Percentiles rank a stretch among this genome's conserved stretches.
Evolutionary conservation across 2,797 vertebrate genomes (phyloP).

Genomic region (Crax fasciolata): DNA sequence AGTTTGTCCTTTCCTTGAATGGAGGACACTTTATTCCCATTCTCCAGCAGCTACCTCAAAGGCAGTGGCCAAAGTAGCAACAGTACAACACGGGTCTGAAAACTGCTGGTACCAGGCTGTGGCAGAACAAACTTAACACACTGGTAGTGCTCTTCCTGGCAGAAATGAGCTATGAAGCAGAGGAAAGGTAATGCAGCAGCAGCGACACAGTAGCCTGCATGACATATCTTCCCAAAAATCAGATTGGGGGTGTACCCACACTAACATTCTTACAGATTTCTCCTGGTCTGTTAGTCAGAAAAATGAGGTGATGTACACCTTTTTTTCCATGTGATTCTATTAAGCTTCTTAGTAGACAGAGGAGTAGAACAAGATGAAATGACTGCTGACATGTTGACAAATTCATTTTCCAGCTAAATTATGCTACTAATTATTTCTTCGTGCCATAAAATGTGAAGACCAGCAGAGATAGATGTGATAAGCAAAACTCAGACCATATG

Average conservation of each 20-base stretch:
- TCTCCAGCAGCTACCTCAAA: background rate
- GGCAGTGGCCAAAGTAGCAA: background rate
- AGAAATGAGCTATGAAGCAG: background rate
- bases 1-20: background rate
- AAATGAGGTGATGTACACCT: background rate
- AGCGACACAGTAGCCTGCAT: rapidly evolving
- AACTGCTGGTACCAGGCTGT: background rate
- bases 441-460: background rate
- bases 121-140: rapidly evolving
- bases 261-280: background rate
- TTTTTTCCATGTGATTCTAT: background rate
- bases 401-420: background rate
- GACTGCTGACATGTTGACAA: background rate
- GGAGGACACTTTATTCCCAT: background rate
- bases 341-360: background rate
- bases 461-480: background rate
- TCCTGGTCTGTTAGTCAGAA: background rate
- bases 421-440: background rate
- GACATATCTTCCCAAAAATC: background rate
- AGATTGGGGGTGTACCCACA: background rate
- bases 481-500: background rate
- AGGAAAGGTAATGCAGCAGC: background rate
- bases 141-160: background rate
- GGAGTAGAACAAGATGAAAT: background rate
- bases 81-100: background rate